Percentiles rank a stretch among this genome's conserved stretches.
Conservation (phyloP, 2,113 vertebrate genomes). For the Melanostigma gelatinosum region DNA sequence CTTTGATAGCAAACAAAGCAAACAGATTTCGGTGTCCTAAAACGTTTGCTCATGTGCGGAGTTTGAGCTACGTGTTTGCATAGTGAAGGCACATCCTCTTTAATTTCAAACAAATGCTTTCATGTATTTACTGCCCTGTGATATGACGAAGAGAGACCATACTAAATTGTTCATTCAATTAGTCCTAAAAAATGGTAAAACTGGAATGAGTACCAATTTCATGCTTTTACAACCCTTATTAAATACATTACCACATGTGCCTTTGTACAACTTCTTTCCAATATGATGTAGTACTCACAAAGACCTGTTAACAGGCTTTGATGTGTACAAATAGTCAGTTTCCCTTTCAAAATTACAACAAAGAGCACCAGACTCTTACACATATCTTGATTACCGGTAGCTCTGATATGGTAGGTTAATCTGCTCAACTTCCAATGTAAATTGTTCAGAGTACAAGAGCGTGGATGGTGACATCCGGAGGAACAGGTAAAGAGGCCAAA, state of each 20-base stretch:
- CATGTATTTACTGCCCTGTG: not conserved
- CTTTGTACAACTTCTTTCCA: not conserved
- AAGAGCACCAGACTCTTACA: not conserved
- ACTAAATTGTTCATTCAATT: not conserved
- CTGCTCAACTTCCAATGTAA: not conserved
- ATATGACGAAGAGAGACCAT: not conserved
- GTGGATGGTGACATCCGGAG: not conserved
- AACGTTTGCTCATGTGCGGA: not conserved
- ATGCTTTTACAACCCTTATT: not conserved
- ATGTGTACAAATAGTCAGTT: not conserved
- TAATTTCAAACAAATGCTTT: not conserved
- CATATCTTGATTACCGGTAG: not conserved
- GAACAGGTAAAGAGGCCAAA: not conserved
- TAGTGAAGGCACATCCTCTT: not conserved
- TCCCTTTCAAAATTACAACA: not conserved
- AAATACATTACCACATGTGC: not conserved
- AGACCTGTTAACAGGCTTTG: not conserved
- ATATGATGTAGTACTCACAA: not conserved
- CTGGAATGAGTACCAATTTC: not conserved
- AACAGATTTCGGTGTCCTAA: not conserved
- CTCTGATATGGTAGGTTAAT: not conserved
- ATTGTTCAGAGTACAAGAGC: not conserved
- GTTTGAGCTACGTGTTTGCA: not conserved
- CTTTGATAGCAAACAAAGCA: not conserved
- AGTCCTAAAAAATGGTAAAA: not conserved